phyloP scores from a whole-genome alignment of 2,113 vertebrate species.

The Redunca redunca region DNA sequence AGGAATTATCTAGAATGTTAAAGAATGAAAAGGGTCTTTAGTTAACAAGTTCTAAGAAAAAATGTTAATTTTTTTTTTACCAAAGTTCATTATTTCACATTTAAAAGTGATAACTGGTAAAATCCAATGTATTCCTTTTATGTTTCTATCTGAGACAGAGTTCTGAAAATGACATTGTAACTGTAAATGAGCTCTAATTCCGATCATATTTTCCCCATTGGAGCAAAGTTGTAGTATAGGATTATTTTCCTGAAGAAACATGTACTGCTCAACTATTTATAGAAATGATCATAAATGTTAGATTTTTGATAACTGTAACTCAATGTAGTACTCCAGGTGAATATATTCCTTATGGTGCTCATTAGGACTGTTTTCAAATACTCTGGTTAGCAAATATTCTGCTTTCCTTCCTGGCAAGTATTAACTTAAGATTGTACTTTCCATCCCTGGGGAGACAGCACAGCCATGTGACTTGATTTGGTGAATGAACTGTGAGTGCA shows the following conservation, averaged over 20 bases:
- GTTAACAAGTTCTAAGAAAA: neutral
- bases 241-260: neutral
- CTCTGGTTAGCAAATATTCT: neutral
- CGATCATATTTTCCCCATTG: neutral
- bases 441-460: neutral
- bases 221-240: neutral
- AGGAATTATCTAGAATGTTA: neutral
- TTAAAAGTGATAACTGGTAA: neutral
- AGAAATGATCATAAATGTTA: conserved; percentile 1
- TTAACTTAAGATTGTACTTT: neutral
- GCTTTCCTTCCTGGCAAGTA: neutral
- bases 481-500: neutral
- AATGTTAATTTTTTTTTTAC: neutral
- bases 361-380: neutral
- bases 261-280: neutral
- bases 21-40: neutral
- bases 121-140: neutral
- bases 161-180: neutral
- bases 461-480: neutral
- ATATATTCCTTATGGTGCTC: neutral
- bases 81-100: neutral
- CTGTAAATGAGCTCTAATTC: neutral
- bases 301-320: neutral
- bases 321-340: neutral
- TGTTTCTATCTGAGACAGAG: neutral